These are phyloP conservation scores for Trematocara caparti DNA, from an alignment of 2,797 vertebrate species.

Conservation along the genomic window DNA sequence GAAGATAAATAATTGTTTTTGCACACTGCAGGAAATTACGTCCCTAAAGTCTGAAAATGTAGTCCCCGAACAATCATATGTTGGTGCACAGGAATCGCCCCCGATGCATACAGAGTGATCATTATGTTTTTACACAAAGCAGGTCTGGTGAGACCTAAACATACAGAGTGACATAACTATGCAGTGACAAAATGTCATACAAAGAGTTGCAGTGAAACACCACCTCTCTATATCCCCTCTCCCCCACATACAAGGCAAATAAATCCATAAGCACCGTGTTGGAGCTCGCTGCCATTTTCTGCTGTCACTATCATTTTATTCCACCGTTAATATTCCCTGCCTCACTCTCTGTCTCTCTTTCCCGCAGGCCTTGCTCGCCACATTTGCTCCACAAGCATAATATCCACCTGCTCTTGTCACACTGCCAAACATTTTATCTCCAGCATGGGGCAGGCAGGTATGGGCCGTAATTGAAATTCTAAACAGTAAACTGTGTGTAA, in stretches of 20 bases:
- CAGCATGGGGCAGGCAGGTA: not conserved
- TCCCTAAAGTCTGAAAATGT: not conserved
- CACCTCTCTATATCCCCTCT: conserved; percentile 15
- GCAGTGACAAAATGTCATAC: conserved; percentile 28
- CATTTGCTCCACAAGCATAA: conserved; percentile 55
- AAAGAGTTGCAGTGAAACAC: not conserved
- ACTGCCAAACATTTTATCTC: conserved; percentile 35
- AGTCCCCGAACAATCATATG: not conserved
- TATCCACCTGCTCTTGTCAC: conserved; percentile 55
- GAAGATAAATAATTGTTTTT: not conserved
- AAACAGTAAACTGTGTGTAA: conserved; percentile 1
- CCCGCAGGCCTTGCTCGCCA: conserved; percentile 38
- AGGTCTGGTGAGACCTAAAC: conserved; percentile 4
- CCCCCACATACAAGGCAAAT: conserved; percentile 14
- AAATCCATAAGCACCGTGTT: conserved; percentile 60
- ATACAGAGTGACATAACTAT: conserved; percentile 4
- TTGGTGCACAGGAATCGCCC: not conserved
- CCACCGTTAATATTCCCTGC: conserved; percentile 59
- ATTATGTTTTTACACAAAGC: conserved; percentile 12
- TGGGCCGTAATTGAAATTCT: conserved; percentile 43
- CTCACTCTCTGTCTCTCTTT: conserved; percentile 18
- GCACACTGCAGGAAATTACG: not conserved
- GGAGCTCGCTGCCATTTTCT: conserved; percentile 61
- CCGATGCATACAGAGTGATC: conserved; percentile 5
- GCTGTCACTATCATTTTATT: conserved; percentile 71